phyloP scores from a whole-genome alignment of 92 coral and sea anemone genomes.

The Epizoanthus illoricatus region DNA sequence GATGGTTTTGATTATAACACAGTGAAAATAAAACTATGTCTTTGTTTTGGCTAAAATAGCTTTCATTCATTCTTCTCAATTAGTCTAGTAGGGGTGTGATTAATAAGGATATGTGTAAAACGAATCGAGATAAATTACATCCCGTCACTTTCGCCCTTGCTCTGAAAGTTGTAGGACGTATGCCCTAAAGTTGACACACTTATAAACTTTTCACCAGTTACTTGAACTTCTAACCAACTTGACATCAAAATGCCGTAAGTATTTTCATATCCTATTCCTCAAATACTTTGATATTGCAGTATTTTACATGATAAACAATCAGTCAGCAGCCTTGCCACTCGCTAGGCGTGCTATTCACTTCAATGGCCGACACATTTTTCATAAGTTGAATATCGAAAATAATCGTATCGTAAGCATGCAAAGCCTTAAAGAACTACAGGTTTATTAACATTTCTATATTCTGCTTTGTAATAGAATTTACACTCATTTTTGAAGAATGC shows the following conservation, averaged over 20 bases:
- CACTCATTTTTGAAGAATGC: neutral
- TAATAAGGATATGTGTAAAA: neutral
- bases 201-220: neutral
- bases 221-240: neutral
- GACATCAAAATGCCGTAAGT: slow-evolving; percentile 15
- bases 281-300: neutral
- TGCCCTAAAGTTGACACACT: neutral
- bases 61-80: neutral
- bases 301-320: neutral
- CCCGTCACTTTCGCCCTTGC: neutral
- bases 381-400: neutral
- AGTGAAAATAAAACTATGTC: neutral
- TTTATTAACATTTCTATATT: neutral
- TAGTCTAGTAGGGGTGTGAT: slow-evolving; percentile 5
- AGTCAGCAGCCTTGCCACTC: neutral
- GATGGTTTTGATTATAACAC: slow-evolving; percentile 1
- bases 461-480: neutral
- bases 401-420: neutral
- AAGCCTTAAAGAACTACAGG: neutral
- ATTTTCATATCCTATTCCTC: neutral
- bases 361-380: neutral
- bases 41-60: neutral
- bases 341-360: neutral
- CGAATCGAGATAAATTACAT: neutral
- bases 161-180: neutral